These are phyloP conservation scores for Phalera bucephala DNA, from an alignment of 2,888 invertebrate genomes.

Conservation along the genomic window DNA sequence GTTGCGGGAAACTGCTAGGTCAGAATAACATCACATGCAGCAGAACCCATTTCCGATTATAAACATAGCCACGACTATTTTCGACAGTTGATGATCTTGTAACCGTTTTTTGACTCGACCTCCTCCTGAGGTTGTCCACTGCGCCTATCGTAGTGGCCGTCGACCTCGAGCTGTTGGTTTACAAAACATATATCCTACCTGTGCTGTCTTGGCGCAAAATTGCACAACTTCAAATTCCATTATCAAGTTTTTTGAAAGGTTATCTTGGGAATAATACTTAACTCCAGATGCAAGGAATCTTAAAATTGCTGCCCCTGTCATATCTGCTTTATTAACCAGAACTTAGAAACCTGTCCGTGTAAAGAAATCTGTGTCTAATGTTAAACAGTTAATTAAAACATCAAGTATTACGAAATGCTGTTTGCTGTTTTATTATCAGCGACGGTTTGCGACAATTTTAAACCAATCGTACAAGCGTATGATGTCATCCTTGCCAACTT, in stretches of 20 bases:
- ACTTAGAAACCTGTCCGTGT: no score
- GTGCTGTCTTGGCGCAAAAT: constrained; percentile 26
- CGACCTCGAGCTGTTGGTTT: constrained; percentile 26
- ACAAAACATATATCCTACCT: constrained; percentile 4
- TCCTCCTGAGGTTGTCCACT: constrained; percentile 34
- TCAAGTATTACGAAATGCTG: no score
- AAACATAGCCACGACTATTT: constrained; percentile 15
- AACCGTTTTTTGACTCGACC: constrained; percentile 30
- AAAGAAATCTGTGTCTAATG: no score
- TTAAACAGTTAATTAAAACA: no score
- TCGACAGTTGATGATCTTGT: constrained; percentile 30
- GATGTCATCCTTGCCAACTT: constrained; percentile 10
- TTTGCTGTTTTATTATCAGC: no score
- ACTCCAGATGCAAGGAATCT: no score
- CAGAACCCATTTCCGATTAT: constrained; percentile 11
- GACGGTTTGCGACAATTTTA: no score
- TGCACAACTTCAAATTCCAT: background rate
- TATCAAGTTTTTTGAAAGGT: background rate
- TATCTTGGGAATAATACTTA: no score
- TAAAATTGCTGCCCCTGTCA: no score
- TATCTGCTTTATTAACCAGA: no score
- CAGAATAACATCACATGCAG: no score
- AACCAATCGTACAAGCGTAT: constrained; percentile 3
- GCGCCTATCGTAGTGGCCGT: constrained; percentile 16
- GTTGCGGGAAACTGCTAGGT: no score